Base-by-base conservation (phyloP, 2,888 invertebrate species). In the Dicyrtomina minuta region DNA sequence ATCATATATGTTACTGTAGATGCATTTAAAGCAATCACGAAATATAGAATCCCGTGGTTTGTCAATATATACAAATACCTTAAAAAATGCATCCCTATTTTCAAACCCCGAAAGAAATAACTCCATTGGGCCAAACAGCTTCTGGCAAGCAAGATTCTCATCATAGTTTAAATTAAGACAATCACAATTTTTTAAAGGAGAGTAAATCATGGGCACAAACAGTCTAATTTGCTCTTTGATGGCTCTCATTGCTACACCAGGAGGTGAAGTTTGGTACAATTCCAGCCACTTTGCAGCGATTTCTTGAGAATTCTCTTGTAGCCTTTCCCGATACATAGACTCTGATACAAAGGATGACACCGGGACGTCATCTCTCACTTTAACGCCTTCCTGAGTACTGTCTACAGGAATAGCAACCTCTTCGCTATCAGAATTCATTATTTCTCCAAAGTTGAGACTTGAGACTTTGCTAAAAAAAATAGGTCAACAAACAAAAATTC, bases 21-120 rank as follows among this genome's bases (percentile, higher is more conserved):
- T n/a, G 17, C 6, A 12, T n/a, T 12, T n/a, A 49, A n/a, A 49
- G 6, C 10, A 49, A 20, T 17, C 51, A 51, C 12, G 20, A 51
- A 20, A n/a, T 12, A 4, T 60, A 49, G 4, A 33, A 44, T 33
- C 33, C 33, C 33, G 33, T 5, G 33, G n/a, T n/a, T n/a, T n/a
- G n/a, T n/a, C n/a, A n/a, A n/a, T n/a, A n/a, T n/a, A n/a, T n/a
- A n/a, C n/a, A n/a, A n/a, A 22, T 66, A 76, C 75, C 70, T 86
- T 85, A 41, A 90, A 81, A 0, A 88, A 86, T 51, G 85, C 85
- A 46, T 84, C 83, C 27, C 89, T 87, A 81, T 88, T 86, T 15
- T 88, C 88, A 77, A 90, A 89, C 82, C 91, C 66, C 0, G 70
- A 90, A 64, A 95, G 89, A 80, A 94, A 94, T 80, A 89, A 88